Evolutionary conservation across 2,888 invertebrate species (phyloP).

Genomic region (Heliconius sara): DNA sequence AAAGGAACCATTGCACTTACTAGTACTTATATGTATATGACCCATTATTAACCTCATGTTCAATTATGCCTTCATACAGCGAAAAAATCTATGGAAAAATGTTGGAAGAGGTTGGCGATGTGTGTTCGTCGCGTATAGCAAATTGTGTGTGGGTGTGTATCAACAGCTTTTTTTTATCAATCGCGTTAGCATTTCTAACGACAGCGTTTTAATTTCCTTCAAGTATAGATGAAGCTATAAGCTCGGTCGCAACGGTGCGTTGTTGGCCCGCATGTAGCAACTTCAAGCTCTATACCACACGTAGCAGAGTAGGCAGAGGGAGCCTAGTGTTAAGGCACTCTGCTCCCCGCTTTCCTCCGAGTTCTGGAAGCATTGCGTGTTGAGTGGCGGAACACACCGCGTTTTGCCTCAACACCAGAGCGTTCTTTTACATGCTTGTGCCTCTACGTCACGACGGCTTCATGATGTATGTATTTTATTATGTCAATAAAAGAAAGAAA

Average conservation of each 20-base stretch:
- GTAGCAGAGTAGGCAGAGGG: no score
- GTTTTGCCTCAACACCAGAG: no score
- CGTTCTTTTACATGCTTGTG: no score
- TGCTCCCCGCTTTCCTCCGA: no score
- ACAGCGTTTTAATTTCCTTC: conserved; percentile 24
- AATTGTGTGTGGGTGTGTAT: not conserved
- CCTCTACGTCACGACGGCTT: no score
- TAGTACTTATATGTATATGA: not conserved
- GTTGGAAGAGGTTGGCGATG: not conserved
- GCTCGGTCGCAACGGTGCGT: conserved; percentile 11
- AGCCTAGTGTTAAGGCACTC: no score
- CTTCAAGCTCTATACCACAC: no score
- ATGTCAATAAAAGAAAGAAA: no score
- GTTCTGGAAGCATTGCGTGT: no score
- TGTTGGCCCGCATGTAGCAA: not conserved
- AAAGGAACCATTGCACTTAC: conserved; percentile 23
- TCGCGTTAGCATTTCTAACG: not conserved
- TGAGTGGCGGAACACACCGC: no score
- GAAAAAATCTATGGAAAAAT: not conserved
- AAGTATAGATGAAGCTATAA: conserved; percentile 1
- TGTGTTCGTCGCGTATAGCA: not conserved
- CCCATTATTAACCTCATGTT: conserved; percentile 33
- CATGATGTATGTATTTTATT: no score
- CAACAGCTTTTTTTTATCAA: not conserved
- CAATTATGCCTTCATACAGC: not conserved